Evolutionary conservation across 2,113 vertebrate species (phyloP).

Genomic region (Chinchilla lanigera): DNA sequence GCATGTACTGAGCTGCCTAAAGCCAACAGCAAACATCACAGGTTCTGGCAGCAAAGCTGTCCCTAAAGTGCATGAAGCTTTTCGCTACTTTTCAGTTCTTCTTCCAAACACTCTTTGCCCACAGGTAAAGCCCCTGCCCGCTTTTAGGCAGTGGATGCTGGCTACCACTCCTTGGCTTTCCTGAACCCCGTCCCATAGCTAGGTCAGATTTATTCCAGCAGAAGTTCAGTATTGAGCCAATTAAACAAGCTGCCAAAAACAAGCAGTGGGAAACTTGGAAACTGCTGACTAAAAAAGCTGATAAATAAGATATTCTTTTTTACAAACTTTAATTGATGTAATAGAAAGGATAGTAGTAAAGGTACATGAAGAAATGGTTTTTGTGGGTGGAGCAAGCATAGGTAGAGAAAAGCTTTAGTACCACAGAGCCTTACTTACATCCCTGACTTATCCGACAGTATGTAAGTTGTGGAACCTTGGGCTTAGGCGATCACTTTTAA

Average conservation of each 20-base stretch:
- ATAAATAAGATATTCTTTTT: conserved; percentile 21
- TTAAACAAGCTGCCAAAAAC: conserved; percentile 20
- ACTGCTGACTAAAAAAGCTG: conserved; percentile 4
- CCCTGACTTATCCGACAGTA: background rate
- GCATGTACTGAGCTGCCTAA: background rate
- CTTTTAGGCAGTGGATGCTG: background rate
- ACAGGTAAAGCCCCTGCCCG: background rate
- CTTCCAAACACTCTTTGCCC: background rate
- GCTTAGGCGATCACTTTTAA: background rate
- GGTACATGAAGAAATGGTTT: conserved; percentile 14
- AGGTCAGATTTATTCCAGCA: conserved; percentile 8
- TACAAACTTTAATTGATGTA: background rate
- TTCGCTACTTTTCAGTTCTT: background rate
- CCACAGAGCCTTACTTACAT: background rate
- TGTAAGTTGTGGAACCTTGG: background rate
- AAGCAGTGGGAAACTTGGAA: conserved; percentile 47
- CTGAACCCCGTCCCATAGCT: background rate
- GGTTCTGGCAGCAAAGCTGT: background rate
- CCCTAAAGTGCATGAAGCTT: background rate
- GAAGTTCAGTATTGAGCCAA: conserved; percentile 24
- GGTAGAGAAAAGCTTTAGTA: background rate
- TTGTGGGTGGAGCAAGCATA: background rate
- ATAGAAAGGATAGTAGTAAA: background rate
- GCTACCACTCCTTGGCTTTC: background rate
- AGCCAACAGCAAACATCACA: background rate